Conservation (phyloP, 2,113 vertebrate species). For the Stegostoma tigrinum region DNA sequence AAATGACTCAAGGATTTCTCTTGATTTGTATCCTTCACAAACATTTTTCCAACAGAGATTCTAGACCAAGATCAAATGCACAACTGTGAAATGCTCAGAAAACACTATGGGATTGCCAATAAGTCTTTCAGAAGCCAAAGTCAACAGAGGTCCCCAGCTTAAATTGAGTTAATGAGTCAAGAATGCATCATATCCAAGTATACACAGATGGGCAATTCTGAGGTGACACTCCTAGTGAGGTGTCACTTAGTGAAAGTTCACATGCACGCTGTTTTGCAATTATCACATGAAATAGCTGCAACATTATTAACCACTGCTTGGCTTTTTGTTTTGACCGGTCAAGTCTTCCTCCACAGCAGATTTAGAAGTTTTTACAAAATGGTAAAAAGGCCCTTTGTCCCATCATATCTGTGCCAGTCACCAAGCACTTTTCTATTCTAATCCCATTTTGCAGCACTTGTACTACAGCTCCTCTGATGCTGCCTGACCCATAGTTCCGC, state of each 20-base stretch:
- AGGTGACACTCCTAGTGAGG: neutral
- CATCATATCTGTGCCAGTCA: too few species aligned
- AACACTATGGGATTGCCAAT: neutral
- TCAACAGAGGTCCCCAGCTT: neutral
- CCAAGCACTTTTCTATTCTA: too few species aligned
- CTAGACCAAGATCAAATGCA: neutral
- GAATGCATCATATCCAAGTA: neutral
- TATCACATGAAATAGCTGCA: neutral
- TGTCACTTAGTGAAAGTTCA: neutral
- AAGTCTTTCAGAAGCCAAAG: neutral
- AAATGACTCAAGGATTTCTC: neutral
- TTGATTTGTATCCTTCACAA: neutral
- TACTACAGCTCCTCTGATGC: too few species aligned
- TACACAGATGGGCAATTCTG: neutral
- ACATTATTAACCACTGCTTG: neutral
- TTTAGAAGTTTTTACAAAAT: too few species aligned
- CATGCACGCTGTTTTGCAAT: too few species aligned
- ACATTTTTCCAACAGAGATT: neutral
- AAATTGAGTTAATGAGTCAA: neutral
- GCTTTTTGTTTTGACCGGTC: neutral
- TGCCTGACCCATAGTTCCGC: too few species aligned
- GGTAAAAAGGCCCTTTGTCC: too few species aligned
- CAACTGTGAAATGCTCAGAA: neutral
- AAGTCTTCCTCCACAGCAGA: neutral
- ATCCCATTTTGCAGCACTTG: too few species aligned